phyloP scores from a whole-genome alignment of 2,113 vertebrate genomes.

The Oreocharis arfaki region DNA sequence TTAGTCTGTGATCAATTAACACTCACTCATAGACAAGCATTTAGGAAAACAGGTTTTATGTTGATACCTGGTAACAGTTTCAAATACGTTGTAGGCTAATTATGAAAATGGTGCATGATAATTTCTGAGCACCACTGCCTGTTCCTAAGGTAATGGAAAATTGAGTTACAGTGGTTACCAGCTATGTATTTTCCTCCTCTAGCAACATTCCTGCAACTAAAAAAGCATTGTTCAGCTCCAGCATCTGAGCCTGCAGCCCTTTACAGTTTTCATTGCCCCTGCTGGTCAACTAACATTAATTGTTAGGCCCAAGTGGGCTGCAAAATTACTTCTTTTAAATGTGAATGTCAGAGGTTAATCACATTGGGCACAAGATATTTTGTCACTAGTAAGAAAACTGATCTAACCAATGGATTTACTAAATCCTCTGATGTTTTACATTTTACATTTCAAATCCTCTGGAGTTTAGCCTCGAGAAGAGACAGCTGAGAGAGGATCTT shows the following conservation, averaged over 20 bases:
- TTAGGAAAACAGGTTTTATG: not conserved
- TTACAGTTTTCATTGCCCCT: not conserved
- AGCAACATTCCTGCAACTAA: not conserved
- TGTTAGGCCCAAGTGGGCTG: not conserved
- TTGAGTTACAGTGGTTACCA: not conserved
- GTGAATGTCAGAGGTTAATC: not conserved
- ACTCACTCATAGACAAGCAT: accelerated
- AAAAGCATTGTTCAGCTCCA: not conserved
- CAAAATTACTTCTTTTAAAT: not conserved
- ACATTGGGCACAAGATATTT: not conserved
- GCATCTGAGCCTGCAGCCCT: not conserved
- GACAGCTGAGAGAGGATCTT: not conserved
- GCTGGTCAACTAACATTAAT: not conserved
- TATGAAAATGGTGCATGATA: not conserved
- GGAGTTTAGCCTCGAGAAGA: not conserved
- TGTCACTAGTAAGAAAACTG: not conserved
- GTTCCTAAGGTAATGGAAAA: not conserved
- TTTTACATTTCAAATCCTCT: not conserved
- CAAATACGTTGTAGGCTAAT: not conserved
- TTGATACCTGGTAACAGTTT: not conserved
- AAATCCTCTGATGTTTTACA: not conserved
- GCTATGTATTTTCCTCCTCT: not conserved
- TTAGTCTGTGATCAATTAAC: not conserved
- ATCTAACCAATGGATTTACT: not conserved
- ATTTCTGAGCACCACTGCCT: not conserved